Percentiles rank a stretch among this genome's conserved stretches.
Conservation (phyloP, 2,797 vertebrate genomes). For the Meriones psammophilus region DNA sequence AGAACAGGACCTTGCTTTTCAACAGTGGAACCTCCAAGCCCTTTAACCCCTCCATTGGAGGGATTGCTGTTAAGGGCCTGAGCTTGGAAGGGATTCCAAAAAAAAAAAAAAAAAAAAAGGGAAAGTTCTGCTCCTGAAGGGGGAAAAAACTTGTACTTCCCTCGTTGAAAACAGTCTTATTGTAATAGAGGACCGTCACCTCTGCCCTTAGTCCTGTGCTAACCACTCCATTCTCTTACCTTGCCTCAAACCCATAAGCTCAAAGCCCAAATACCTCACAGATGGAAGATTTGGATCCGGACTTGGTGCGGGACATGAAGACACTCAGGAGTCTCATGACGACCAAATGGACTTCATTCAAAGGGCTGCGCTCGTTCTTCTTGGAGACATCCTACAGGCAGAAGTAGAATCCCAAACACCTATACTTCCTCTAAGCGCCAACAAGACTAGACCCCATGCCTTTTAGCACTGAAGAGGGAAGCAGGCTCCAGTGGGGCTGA, state of each 20-base stretch:
- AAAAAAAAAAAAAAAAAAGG: constrained; percentile 52
- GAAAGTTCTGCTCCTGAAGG: constrained; percentile 59
- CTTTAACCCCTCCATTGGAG: constrained; percentile 80
- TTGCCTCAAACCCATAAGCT: neutral
- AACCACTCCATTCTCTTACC: neutral
- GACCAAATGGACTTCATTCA: constrained; percentile 98
- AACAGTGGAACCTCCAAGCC: constrained; percentile 86
- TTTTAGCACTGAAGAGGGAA: neutral
- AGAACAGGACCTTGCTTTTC: constrained; percentile 86
- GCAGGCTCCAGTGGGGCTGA: neutral
- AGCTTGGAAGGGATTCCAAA: constrained; percentile 55
- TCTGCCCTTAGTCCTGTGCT: neutral
- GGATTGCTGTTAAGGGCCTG: constrained; percentile 50
- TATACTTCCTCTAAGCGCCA: neutral
- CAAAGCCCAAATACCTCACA: constrained; percentile 92
- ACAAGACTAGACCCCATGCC: neutral
- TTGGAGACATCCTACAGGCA: constrained; percentile 95
- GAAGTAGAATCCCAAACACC: constrained; percentile 32
- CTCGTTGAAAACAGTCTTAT: neutral
- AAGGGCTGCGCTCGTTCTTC: constrained; percentile 96
- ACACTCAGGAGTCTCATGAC: constrained; percentile 99
- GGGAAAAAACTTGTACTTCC: constrained; percentile 7
- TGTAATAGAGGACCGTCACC: neutral
- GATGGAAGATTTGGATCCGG: constrained; percentile 96
- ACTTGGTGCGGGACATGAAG: constrained; percentile 99